Percentiles rank a stretch among this genome's conserved stretches.
phyloP scores from a whole-genome alignment of 2,113 vertebrate species.

The Oreochromis tanganicae region DNA sequence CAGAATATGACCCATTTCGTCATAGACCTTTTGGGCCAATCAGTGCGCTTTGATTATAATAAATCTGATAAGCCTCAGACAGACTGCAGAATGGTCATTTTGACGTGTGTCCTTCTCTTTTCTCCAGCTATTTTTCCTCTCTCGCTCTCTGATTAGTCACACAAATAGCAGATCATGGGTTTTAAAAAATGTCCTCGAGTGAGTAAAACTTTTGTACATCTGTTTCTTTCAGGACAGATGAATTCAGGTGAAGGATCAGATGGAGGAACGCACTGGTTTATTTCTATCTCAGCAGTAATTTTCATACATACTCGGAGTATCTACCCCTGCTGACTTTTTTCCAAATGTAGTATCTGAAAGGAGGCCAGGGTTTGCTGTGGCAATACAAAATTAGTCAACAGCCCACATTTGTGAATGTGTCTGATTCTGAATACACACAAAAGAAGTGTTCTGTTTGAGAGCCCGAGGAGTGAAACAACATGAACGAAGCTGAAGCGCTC shows the following conservation, averaged over 20 bases:
- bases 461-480: not conserved
- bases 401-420: not conserved
- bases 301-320: not conserved
- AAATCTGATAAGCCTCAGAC: conserved; percentile 62
- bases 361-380: not conserved
- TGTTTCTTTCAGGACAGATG: not conserved
- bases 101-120: conserved; percentile 21
- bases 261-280: not conserved
- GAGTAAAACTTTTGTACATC: not conserved
- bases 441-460: not conserved
- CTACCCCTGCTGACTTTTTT: not conserved
- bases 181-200: not conserved
- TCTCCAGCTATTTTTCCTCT: not conserved
- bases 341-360: not conserved
- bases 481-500: not conserved
- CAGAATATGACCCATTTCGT: conserved; percentile 49
- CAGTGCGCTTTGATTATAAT: conserved; percentile 10
- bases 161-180: not conserved
- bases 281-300: not conserved
- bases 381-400: not conserved
- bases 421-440: not conserved
- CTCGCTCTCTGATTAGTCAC: not conserved
- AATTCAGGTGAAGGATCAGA: not conserved
- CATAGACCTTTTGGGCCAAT: conserved; percentile 47
- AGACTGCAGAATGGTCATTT: conserved; percentile 36